Base-by-base conservation (phyloP, 1,140 invertebrate species). In the Saccostrea glomerata region DNA sequence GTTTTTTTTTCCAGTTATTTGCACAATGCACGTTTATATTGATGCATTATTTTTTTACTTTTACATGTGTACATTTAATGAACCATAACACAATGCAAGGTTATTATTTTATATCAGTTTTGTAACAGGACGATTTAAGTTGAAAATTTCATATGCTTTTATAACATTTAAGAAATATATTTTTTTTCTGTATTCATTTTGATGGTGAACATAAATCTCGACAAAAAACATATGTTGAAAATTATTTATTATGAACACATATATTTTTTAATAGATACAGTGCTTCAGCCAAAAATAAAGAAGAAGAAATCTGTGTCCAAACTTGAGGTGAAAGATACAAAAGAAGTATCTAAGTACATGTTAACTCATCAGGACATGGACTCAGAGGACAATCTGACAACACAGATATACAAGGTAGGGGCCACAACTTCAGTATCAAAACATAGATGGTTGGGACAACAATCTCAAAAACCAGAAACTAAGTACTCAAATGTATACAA, bases 351-450 rank as follows among this genome's bases (percentile, higher is more conserved):
- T 0, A 98, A 98, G 94, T 99, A 99, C 94, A 97, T 98, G 89
- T 95, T 99, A 0, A 97, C 98, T 40, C 97, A 98, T 0, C 98
- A 99, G 95, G 97, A 98, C 91, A 97, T 97, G 66, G 98, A 99
- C 94, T 97, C 97, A 0, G 97, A 97, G 92, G 99, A 98, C 0
- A 98, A 98, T 94, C 94, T 99, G 2, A 98, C 98, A 95, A 99
- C 98, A 0, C 97, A 97, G 92, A 93, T 99, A 63, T 98, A 98
- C 92, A 99, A 99, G 96, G 97, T 97, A 93, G 25, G 86, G 30
- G 58, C 47, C 47, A 47, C 47, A 47, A 47, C 9, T 11, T 47
- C 5, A 63, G 15, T 13, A 15, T 13, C 60, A 12, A 63, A 15
- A 63, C 15, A 63, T 63, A 9, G 12, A 20, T 15, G 60, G 15